Evolutionary conservation across 2,113 vertebrate genomes (phyloP), one percentile per base, ranked within the genome.

Genomic region (Alligator sinensis): DNA sequence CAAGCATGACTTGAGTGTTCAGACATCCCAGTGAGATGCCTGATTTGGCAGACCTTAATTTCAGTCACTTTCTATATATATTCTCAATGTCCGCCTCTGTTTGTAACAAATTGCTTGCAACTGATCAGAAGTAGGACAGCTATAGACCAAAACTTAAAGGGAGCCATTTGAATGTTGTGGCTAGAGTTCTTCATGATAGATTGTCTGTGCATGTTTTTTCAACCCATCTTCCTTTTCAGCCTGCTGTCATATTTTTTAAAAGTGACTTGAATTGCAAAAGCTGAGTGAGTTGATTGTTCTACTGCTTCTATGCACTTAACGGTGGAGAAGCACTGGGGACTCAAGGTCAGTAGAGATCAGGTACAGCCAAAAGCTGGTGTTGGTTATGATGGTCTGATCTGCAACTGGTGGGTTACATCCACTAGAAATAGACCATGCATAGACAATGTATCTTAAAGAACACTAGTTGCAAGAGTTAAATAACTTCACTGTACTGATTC

Each of bases 261-360:
- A 7, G 38, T 60, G 70, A 89, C 5, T 9, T 18, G 13, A 77
- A 60, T 77, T 62, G 38, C 12, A 64, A 76, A 72, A 77, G 62
- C 28, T 55, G 24, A 27, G 66, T 47, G 47, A 11, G 30, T 38
- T 3, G 0, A 16, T 59, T 89, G 72, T 47, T 72, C 28, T 62
- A 68, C 74, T 80, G 68, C 84, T 55, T 6, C 24, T 77, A 5
- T 14, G 27, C 4, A 5, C 55, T 11, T 70, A 77, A 76, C 38
- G 75, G 61, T n/a, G 18, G 17, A 63, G 9, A 12, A 24, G 47
- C 83, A 83, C 38, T 72, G 30, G 47, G 47, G 47, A n/a, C 47
- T 72, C 63, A 80, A 83, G 47, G 57, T 94, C 68, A 91, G 55
- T 24, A 80, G 25, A 34, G 83, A 28, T n/a, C 17, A 89, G 25